These are phyloP conservation scores for Alloplasta piceator DNA, from an alignment of 2,888 invertebrate species.

Conservation along the genomic window DNA sequence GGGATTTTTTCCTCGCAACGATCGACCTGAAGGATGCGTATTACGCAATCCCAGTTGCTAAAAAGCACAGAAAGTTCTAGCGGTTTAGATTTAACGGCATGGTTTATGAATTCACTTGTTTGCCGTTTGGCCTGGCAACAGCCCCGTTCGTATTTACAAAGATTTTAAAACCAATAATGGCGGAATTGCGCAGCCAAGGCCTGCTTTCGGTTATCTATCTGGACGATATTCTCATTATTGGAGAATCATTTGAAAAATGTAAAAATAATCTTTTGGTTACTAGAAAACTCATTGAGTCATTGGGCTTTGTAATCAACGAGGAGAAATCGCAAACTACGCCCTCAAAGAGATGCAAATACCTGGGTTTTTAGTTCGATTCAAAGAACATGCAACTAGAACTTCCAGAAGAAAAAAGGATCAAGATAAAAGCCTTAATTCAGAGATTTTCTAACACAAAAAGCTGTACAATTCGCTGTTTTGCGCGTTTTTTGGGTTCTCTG, in stretches of 20 bases:
- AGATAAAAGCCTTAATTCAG: neutral
- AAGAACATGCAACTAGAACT: slow-evolving; percentile 25
- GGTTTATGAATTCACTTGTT: slow-evolving; percentile 22
- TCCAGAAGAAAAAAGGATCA: slow-evolving; percentile 2
- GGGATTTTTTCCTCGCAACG: slow-evolving; percentile 13
- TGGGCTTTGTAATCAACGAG: slow-evolving; percentile 24
- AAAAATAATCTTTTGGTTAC: neutral
- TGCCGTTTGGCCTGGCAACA: too few relatives aligned
- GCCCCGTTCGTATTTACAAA: slow-evolving; percentile 25
- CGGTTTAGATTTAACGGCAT: slow-evolving; percentile 16
- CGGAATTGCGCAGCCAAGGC: slow-evolving; percentile 3
- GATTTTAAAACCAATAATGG: slow-evolving; percentile 18
- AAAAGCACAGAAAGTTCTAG: slow-evolving; percentile 10
- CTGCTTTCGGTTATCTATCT: slow-evolving; percentile 7
- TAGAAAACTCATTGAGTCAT: neutral
- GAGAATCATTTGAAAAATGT: too few relatives aligned
- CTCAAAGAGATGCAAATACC: slow-evolving; percentile 12
- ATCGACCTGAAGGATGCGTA: slow-evolving; percentile 12
- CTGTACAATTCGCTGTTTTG: slow-evolving; percentile 15
- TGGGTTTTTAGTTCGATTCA: too few relatives aligned
- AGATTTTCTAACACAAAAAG: slow-evolving; percentile 7
- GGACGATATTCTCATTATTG: slow-evolving; percentile 30
- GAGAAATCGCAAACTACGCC: slow-evolving; percentile 8
- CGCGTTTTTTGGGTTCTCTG: slow-evolving; percentile 21
- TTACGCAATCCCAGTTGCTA: slow-evolving; percentile 18